Evolutionary conservation across 2,888 invertebrate species (phyloP).

Genomic region (Zeuzera pyrina): DNA sequence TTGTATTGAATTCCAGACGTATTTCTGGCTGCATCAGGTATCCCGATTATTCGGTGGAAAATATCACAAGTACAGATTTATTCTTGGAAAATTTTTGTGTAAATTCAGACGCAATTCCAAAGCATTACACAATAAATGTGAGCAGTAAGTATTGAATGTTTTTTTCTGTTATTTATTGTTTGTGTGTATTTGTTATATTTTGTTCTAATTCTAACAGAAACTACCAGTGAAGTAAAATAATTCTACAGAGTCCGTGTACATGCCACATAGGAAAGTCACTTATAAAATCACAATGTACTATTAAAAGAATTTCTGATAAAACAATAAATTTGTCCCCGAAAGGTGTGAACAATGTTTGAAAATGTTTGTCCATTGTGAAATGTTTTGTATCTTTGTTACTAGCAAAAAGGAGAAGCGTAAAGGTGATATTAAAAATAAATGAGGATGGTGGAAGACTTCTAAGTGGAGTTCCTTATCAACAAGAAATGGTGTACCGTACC

Average conservation of each 20-base stretch:
- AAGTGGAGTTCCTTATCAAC: conserved; percentile 38
- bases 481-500: conserved; percentile 32
- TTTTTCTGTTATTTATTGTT: too few relatives aligned
- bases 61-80: conserved; percentile 62
- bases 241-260: too few relatives aligned
- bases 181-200: too few relatives aligned
- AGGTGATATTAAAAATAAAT: conserved; percentile 37
- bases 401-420: conserved; percentile 33
- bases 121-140: conserved; percentile 58
- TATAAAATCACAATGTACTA: too few relatives aligned
- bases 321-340: not conserved
- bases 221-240: too few relatives aligned
- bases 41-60: conserved; percentile 43
- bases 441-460: conserved; percentile 27
- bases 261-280: too few relatives aligned
- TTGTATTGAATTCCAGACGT: conserved; percentile 47
- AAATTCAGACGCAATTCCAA: conserved; percentile 45
- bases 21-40: conserved; percentile 68
- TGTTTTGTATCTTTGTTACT: conserved; percentile 17
- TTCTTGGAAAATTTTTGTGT: conserved; percentile 59
- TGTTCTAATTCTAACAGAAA: too few relatives aligned
- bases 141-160: conserved; percentile 43
- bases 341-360: not conserved
- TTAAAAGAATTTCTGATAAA: not conserved
- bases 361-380: not conserved